Base-by-base conservation (phyloP, 1,140 invertebrate genomes). In the Chionoecetes opilio region DNA sequence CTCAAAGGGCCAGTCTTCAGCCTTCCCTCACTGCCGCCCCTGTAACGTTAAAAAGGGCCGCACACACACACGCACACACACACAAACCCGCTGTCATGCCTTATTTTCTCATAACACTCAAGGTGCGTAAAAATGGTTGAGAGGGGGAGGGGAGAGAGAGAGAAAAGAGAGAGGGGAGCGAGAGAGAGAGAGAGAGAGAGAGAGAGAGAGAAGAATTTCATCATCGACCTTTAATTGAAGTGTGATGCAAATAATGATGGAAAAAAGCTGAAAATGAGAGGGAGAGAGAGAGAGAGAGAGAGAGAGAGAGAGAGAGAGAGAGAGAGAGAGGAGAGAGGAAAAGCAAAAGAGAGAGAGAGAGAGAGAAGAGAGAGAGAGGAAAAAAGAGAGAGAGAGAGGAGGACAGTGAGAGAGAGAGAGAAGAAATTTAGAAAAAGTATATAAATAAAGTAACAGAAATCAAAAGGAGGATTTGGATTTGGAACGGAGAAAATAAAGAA, bases 131-230 rank as follows among this genome's bases (percentile, higher is more conserved):
- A 35, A 41, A 87, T 35, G 38, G 31, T 6, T 14, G 38, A 41
- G 38, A 41, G 38, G 29, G 38, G n/a, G 63, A 75, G 86, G 35
- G 35, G 86, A 87, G 86, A 87, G 86, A 87, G 86, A 87, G 86
- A 87, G 86, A 87, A n/a, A 85, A n/a, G n/a, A n/a, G n/a, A n/a
- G n/a, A n/a, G 53, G 8, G 9, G n/a, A n/a, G n/a, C n/a, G n/a
- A n/a, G n/a, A n/a, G n/a, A 85, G 82, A 85, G 82, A 85, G 82
- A 85, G 82, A 85, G 82, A 85, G 2, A 85, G 41, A 46, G 41
- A 46, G 41, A 85, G 82, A 85, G 82, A 6, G 82, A 85, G 82
- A 85, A 14, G 14, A 14, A 8, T 46, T 8, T 8, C 41, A 5
- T 14, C 14, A 8, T 46, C 41, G 14, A 46, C 14, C 41, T 14